Evolutionary conservation across 2,797 vertebrate genomes (phyloP).

Genomic region (Lycodopsis pacificus): DNA sequence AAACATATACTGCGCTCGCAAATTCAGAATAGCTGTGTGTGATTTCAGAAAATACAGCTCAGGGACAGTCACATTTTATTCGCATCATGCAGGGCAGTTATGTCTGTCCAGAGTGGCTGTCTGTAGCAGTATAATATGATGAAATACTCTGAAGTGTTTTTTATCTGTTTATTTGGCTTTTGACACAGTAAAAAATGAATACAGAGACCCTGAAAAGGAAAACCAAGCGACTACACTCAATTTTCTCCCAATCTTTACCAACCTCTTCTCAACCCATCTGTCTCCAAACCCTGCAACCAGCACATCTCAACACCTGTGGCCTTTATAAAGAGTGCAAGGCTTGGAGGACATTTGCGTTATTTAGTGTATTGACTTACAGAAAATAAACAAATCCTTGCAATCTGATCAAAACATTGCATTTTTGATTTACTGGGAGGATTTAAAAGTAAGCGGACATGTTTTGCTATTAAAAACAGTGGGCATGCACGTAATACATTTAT

Average conservation of each 20-base stretch:
- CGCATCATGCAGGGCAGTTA: slow-evolving; percentile 50
- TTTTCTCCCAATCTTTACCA: background rate
- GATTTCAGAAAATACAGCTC: slow-evolving; percentile 63
- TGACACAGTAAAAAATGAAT: slow-evolving; percentile 18
- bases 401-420: background rate
- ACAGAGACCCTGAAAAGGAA: slow-evolving; percentile 4
- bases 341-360: background rate
- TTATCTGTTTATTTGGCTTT: slow-evolving; percentile 28
- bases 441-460: background rate
- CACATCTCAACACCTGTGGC: background rate
- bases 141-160: slow-evolving; percentile 43
- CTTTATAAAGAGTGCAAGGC: background rate
- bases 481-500: slow-evolving; percentile 18
- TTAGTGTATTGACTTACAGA: background rate
- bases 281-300: background rate
- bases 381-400: background rate
- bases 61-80: slow-evolving; percentile 61
- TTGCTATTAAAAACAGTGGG: slow-evolving; percentile 8
- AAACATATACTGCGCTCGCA: slow-evolving; percentile 39
- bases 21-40: slow-evolving; percentile 44
- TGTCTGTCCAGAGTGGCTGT: slow-evolving; percentile 39
- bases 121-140: slow-evolving; percentile 34
- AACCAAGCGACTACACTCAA: background rate
- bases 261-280: background rate
- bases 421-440: slow-evolving; percentile 2